These are phyloP conservation scores for Xenopus borealis DNA, from an alignment of 2,113 vertebrate species.

Conservation along the genomic window DNA sequence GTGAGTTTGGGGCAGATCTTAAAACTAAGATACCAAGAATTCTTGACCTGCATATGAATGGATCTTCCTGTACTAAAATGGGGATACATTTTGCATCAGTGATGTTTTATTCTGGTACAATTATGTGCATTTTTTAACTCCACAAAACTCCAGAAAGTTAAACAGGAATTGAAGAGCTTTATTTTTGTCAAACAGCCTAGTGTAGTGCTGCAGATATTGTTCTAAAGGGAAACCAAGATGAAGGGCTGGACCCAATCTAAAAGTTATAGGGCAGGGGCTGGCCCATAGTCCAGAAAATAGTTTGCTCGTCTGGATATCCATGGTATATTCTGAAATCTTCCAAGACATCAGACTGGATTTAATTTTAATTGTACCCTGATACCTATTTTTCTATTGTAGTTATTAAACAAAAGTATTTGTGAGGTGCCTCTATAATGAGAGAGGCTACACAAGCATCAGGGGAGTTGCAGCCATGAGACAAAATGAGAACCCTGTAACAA, in stretches of 20 bases:
- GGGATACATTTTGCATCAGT: too few relatives aligned
- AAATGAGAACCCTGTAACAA: too few relatives aligned
- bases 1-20: too few relatives aligned
- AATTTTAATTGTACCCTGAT: too few relatives aligned
- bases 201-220: not conserved
- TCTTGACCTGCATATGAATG: too few relatives aligned
- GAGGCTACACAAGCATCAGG: slow-evolving; percentile 53
- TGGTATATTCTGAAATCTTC: too few relatives aligned
- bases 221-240: not conserved
- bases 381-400: slow-evolving; percentile 51
- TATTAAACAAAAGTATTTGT: slow-evolving; percentile 40
- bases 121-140: not conserved
- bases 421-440: slow-evolving; percentile 85
- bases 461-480: too few relatives aligned
- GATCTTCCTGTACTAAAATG: too few relatives aligned
- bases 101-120: too few relatives aligned
- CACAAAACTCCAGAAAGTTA: not conserved
- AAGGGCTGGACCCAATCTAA: not conserved
- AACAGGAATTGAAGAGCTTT: not conserved
- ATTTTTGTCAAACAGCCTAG: not conserved
- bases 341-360: too few relatives aligned
- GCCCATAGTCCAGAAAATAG: not conserved
- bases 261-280: not conserved
- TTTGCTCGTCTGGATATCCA: too few relatives aligned
- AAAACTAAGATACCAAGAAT: too few relatives aligned